phyloP scores from a whole-genome alignment of 2,888 invertebrate species.

The Diloba caeruleocephala region DNA sequence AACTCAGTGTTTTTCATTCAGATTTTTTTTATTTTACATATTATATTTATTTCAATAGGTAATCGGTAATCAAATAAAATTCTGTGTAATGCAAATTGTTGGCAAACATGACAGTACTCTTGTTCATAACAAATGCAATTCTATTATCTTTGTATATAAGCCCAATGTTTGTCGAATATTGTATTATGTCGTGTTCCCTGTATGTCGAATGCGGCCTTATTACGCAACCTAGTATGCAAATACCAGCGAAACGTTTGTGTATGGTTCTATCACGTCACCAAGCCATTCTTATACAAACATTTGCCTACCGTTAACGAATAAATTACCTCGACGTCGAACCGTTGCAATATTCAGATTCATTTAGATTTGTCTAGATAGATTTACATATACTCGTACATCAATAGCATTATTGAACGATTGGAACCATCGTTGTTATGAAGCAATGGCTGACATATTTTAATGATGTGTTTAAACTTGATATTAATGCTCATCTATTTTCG shows the following conservation, averaged over 20 bases:
- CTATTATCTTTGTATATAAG: conserved; percentile 29
- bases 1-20: conserved; percentile 26
- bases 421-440: conserved; percentile 1
- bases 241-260: not conserved
- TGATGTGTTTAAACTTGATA: conserved; percentile 22
- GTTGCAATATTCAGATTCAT: conserved; percentile 36
- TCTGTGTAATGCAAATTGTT: conserved; percentile 62
- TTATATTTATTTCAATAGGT: conserved; percentile 11
- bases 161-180: conserved; percentile 43
- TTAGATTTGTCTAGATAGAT: conserved; percentile 30
- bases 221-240: conserved; percentile 15
- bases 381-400: conserved; percentile 7
- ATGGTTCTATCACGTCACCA: conserved; percentile 11
- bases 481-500: conserved; percentile 43
- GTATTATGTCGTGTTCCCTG: conserved; percentile 11
- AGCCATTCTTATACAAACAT: conserved; percentile 28
- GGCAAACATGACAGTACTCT: conserved; percentile 56
- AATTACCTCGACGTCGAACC: conserved; percentile 33
- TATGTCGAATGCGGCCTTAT: conserved; percentile 18
- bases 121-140: conserved; percentile 53
- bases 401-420: conserved; percentile 21
- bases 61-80: conserved; percentile 39
- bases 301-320: conserved; percentile 27
- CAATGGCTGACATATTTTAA: conserved; percentile 4
- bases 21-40: conserved; percentile 27